These are phyloP conservation scores for Noctilio leporinus DNA, from an alignment of 2,113 vertebrate species.

Conservation along the genomic window DNA sequence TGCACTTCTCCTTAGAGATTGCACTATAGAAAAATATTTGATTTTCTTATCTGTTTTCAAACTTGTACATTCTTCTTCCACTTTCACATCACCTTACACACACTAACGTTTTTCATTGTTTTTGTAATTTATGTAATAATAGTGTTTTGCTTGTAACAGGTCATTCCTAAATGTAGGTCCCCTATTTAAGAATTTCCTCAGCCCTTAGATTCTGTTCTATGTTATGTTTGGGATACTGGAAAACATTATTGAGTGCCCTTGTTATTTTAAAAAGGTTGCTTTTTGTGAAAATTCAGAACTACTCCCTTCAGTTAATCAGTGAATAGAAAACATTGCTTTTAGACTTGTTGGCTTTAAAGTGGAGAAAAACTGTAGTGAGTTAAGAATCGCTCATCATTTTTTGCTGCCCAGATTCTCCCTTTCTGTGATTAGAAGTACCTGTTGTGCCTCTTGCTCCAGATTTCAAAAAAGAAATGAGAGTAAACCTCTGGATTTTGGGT, in stretches of 20 bases:
- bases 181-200: background rate
- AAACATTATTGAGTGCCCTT: background rate
- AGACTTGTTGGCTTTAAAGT: background rate
- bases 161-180: background rate
- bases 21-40: background rate
- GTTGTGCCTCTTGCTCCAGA: background rate
- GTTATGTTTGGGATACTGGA: background rate
- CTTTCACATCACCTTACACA: background rate
- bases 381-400: background rate
- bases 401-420: background rate
- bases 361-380: background rate
- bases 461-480: slow-evolving; percentile 5
- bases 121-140: background rate
- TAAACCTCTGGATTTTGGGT: background rate
- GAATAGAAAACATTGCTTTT: slow-evolving; percentile 1
- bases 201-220: background rate
- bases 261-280: slow-evolving; percentile 11
- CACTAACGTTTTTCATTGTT: background rate
- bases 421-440: background rate
- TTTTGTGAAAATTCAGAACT: background rate
- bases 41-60: slow-evolving; percentile 5
- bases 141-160: background rate
- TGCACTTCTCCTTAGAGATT: background rate
- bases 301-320: background rate
- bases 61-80: background rate